Base-by-base conservation (phyloP, 1,140 invertebrate species). In the Pissodes strobi region DNA sequence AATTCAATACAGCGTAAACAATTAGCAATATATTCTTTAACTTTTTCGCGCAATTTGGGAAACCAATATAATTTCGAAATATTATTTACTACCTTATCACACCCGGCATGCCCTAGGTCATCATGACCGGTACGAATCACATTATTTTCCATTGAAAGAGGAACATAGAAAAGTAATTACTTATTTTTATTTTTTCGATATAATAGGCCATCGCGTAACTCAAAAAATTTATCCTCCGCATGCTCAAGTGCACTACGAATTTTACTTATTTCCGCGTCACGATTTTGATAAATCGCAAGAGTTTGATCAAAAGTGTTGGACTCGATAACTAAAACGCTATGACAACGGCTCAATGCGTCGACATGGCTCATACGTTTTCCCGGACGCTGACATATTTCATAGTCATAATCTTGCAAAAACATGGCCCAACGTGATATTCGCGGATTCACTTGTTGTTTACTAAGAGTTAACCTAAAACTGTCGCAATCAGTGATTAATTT, bases 1-100 rank as follows among this genome's bases (percentile, higher is more conserved):
- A n/a, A n/a, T n/a, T n/a, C n/a, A n/a, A n/a, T n/a, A n/a, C n/a
- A n/a, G n/a, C n/a, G n/a, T n/a, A 41, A 13, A 41, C 39, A 41
- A 48, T 64, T 68, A 12, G 13, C 5, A 51, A 57, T 67, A 52
- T 63, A 52, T 27, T 3, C n/a, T 56, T 63, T 63, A 23, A 49
- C 46, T 22, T 49, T 49, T 9, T 49, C 19, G 5, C 46, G 13
- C 46, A 49, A 8, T 0, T 57, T 51, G n/a, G 60, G 59, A 23
- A 67, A 57, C 65, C 38, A 59, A 22, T 59, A 59, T 2, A 34
- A 15, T 2, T 21, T 34, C 12, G 15, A 13, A 34, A 53, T 61
- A 21, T 39, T 19, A 9, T 30, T 13, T 21, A 37, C 2, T 2
- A 41, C 30, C 15, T 59, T 59, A 1, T 22, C 56, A 21, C 18